Evolutionary conservation across 2,797 vertebrate genomes (phyloP), one percentile per base, ranked within the genome.

Genomic region (Spinus pinus): DNA sequence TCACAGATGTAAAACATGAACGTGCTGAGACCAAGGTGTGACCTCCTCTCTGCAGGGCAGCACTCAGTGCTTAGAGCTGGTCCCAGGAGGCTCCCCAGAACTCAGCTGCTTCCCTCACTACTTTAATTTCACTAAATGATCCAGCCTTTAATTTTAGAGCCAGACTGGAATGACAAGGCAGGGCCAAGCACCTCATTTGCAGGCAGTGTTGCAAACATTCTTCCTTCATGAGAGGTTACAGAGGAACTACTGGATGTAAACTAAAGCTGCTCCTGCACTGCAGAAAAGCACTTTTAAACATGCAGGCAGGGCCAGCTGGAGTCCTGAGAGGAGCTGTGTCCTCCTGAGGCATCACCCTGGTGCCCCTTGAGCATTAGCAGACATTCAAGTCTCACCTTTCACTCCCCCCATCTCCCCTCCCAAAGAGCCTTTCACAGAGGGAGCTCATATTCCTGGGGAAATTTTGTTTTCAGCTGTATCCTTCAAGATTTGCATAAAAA

Each of bases 91-190:
- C 70, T 96, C 33, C 22, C 44, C 14, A 25, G 51, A 77, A 25
- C 60, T 30, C 81, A 31, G 69, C 83, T 65, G 80, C 86, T 90
- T 17, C 86, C 67, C 77, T 81, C 24, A 35, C n/a, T 41, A 5
- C 39, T 67, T 72, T 35, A 18, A 64, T 71, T 86, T 64, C 8
- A 23, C 62, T 30, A 28, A 70, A 41, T 14, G 21, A 80, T 35
- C 37, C 46, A 50, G 41, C 6, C 61, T 79, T 66, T 87, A 60
- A 91, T 64, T 71, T 69, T 7, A 81, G n/a, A 64, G 75, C 24
- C 89, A 69, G 87, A 80, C 90, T 74, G 80, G 91, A 94, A 88
- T 50, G 60, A 83, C 77, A 60, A 58, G 84, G 91, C 65, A 91
- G 64, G 50, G 77, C 46, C 21, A 15, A 89, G 78, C 4, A 42